Percentiles rank a stretch among this genome's conserved stretches.
Evolutionary conservation across 2,113 vertebrate species (phyloP).

Genomic region (Electrona antarctica): DNA sequence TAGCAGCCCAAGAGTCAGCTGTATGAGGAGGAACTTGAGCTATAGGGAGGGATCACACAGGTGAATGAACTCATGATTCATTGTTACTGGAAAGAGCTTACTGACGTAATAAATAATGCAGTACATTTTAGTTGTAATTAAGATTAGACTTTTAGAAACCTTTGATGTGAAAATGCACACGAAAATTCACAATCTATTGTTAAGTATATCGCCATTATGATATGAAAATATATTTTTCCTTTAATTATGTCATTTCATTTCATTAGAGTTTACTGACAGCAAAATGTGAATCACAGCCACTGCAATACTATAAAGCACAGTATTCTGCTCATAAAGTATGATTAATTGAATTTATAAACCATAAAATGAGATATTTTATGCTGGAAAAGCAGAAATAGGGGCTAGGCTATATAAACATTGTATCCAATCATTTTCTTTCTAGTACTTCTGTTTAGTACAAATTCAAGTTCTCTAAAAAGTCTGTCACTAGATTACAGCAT

Average conservation of each 20-base stretch:
- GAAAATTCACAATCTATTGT: neutral
- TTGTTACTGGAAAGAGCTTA: no score
- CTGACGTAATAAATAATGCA: no score
- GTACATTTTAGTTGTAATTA: no score
- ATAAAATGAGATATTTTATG: neutral
- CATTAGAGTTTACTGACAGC: constrained; percentile 6
- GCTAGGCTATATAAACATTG: neutral
- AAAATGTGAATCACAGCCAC: constrained; percentile 11
- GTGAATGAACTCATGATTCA: no score
- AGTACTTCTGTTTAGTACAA: neutral
- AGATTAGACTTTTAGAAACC: no score
- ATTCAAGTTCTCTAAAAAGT: neutral
- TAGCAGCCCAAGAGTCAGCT: no score
- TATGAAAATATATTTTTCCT: neutral
- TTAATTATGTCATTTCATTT: no score
- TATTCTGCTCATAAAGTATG: neutral
- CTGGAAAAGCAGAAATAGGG: constrained; percentile 7
- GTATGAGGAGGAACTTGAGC: no score
- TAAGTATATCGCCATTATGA: neutral
- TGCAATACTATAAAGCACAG: constrained; percentile 20
- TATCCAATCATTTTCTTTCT: neutral
- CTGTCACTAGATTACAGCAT: neutral
- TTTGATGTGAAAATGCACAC: neutral
- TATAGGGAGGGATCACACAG: no score
- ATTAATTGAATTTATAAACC: neutral